Conservation (phyloP, 2,113 vertebrate species). For the Erpornis zantholeuca region DNA sequence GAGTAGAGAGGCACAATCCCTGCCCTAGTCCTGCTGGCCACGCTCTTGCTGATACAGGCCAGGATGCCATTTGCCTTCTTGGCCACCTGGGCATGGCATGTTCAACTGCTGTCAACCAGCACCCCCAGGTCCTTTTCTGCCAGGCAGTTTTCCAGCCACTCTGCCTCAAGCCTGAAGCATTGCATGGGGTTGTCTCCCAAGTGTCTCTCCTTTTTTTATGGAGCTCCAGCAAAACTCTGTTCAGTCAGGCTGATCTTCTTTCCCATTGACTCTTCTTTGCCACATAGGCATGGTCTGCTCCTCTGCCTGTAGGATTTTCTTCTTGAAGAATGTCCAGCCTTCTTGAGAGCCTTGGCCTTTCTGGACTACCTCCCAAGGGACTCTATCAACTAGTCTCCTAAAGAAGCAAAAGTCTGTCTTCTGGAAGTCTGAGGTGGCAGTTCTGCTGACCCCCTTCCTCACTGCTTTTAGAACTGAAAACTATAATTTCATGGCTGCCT, state of each 20-base stretch:
- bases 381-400: not conserved
- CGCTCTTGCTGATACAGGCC: not conserved
- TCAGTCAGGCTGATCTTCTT: not conserved
- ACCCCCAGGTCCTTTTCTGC: not conserved
- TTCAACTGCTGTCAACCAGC: not conserved
- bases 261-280: not conserved
- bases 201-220: not conserved
- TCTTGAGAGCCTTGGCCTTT: not conserved
- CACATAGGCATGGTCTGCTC: not conserved
- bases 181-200: not conserved
- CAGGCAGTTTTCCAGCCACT: not conserved
- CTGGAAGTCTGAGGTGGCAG: not conserved
- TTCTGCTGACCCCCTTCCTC: not conserved
- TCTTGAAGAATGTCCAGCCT: not conserved
- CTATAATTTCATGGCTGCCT: not conserved
- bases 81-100: not conserved
- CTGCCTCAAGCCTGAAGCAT: rapidly evolving
- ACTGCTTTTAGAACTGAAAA: not conserved
- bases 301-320: not conserved
- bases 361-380: not conserved
- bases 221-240: not conserved
- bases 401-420: not conserved
- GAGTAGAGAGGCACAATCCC: not conserved
- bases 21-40: not conserved
- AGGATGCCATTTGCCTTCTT: not conserved